Evolutionary conservation across 2,888 invertebrate genomes (phyloP), one percentile per base, ranked within the genome.

Genomic region (Drosophila subquinaria): DNA sequence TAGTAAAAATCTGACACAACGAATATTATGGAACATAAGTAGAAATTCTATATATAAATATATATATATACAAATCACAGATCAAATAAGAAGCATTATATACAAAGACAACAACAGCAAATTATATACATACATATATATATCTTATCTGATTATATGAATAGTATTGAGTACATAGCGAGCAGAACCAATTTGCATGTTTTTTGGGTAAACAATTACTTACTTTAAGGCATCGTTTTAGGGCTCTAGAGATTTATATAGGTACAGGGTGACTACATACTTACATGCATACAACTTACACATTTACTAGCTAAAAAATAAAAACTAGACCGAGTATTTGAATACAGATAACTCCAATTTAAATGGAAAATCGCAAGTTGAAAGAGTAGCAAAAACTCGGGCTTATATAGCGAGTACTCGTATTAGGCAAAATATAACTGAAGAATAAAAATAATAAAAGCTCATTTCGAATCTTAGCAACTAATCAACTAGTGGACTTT

Each of bases 21-120:
- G 92, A 93, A 93, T 93, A 92, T 92, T 92, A 92, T 91, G 92
- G 92, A 92, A 92, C 92, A 92, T 92, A 91, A 92, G 92, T 92
- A 92, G 92, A 92, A 92, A 92, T 91, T 92, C 87, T 91, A 90
- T 90, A 90, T 84, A 90, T 84, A 88, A 91, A 90, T 90, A 90
- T 84, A 90, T 84, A 88, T 87, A 88, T 82, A 87, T 80, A 85
- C 71, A 89, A 59, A 59, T 38, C 69, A 79, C 80, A 89, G 86
- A 82, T 70, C 77, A 83, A 81, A 81, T 76, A 57, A 57, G 45
- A 83, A 73, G 73, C 82, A 82, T 89, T 89, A 90, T 89, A 90
- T 89, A 90, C 83, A 87, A 82, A 82, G 47, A 65, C 81, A 82
- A 82, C 56, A 62, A 69, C 67, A 20, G 43, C 63, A 60, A 62